phyloP scores from a whole-genome alignment of 2,113 vertebrate genomes.

The Illadopsis cleaveri region DNA sequence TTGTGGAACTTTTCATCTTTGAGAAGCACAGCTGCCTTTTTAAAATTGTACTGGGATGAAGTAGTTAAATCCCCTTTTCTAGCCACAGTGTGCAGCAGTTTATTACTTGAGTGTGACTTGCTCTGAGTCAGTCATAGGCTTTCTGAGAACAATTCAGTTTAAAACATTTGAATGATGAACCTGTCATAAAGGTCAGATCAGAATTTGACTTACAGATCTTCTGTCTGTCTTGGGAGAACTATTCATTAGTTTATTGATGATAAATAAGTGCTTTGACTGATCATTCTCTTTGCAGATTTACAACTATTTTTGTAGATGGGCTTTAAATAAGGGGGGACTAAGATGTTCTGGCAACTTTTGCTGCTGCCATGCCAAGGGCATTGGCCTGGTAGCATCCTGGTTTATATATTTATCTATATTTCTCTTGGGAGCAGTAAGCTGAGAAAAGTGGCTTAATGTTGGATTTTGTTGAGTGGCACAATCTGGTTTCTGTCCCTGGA shows the following conservation, averaged over 20 bases:
- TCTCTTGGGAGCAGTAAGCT: background rate
- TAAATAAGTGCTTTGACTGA: background rate
- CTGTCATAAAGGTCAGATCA: accelerated
- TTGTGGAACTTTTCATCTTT: background rate
- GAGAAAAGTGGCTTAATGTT: background rate
- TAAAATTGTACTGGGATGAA: background rate
- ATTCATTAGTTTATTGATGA: background rate
- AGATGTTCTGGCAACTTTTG: background rate
- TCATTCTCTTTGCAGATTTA: background rate
- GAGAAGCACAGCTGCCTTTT: background rate
- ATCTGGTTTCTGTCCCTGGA: background rate
- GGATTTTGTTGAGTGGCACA: background rate
- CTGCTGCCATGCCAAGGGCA: background rate
- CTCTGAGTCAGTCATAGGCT: background rate
- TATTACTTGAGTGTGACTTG: background rate
- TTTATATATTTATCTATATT: background rate
- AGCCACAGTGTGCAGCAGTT: background rate
- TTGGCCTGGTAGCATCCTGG: background rate
- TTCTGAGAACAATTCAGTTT: background rate
- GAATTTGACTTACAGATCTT: background rate
- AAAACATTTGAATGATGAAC: background rate
- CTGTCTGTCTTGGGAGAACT: background rate
- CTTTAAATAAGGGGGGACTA: background rate
- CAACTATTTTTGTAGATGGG: background rate
- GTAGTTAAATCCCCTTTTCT: background rate